Evolutionary conservation across 2,888 invertebrate genomes (phyloP).

Genomic region (Acleris emargana): DNA sequence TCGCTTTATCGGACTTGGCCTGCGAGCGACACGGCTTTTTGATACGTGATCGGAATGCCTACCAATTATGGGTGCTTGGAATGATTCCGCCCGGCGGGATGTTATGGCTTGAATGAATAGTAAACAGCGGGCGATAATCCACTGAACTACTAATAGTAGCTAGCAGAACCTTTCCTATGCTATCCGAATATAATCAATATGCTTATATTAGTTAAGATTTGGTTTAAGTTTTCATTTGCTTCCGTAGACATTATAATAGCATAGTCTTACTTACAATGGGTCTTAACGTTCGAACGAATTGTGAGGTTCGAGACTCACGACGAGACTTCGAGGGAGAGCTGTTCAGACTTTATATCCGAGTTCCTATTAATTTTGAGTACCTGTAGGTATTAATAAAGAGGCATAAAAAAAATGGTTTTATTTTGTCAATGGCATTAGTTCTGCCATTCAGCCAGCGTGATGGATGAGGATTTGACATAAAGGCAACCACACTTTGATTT

Average conservation of each 20-base stretch:
- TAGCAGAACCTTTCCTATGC: background rate
- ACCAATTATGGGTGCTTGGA: conserved; percentile 61
- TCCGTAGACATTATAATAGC: background rate
- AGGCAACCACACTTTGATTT: no score
- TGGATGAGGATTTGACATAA: no score
- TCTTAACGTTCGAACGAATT: background rate
- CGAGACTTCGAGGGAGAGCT: no score
- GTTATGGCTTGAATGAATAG: conserved; percentile 20
- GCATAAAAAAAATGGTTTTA: no score
- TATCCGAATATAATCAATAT: background rate
- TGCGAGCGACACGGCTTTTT: conserved; percentile 68
- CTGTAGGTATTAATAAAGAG: fast-evolving
- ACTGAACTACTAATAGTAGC: background rate
- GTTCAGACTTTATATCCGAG: no score
- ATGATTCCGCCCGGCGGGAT: conserved; percentile 13
- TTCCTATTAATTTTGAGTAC: no score
- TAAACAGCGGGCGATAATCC: conserved; percentile 17
- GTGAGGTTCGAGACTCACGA: no score
- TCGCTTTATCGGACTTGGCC: conserved; percentile 67
- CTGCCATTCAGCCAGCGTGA: no score
- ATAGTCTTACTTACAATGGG: background rate
- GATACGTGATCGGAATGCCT: conserved; percentile 74
- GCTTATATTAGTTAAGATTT: no score
- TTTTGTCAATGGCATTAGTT: no score
- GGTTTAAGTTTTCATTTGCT: background rate